Percentiles rank a stretch among this genome's conserved stretches.
phyloP scores from a whole-genome alignment of 64 coral and sea anemone genomes.

The Pocillopora verrucosa region DNA sequence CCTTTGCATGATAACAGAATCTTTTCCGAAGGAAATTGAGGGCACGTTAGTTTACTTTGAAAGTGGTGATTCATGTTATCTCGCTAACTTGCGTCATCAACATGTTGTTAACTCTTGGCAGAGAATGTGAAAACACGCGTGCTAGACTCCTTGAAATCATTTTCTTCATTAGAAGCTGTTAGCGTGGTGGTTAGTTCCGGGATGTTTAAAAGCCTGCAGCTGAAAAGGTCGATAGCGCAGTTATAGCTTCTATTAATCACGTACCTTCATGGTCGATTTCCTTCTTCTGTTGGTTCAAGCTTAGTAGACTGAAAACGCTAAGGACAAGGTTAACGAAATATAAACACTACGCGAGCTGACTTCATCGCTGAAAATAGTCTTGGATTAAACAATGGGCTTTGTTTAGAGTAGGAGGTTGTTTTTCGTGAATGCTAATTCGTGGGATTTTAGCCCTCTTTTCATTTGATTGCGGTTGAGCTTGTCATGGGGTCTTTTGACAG shows the following conservation, averaged over 20 bases:
- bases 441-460: neutral
- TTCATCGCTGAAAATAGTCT: slow-evolving; percentile 35
- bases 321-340: neutral
- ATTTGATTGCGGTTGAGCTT: neutral
- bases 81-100: neutral
- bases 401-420: slow-evolving; percentile 27
- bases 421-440: slow-evolving; percentile 22
- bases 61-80: neutral
- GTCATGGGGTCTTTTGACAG: neutral
- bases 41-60: neutral
- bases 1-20: neutral
- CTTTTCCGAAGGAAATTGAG: slow-evolving; percentile 19
- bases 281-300: neutral
- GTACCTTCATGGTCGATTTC: neutral
- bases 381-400: slow-evolving; percentile 15
- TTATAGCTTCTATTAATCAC: neutral
- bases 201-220: neutral
- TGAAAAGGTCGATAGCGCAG: neutral
- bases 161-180: neutral
- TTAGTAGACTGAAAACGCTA: neutral
- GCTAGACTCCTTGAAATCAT: neutral
- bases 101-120: neutral
- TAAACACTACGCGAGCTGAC: neutral
- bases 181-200: neutral
- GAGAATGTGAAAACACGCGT: neutral